phyloP scores from a whole-genome alignment of 2,888 invertebrate species.

The Eremobia ochroleuca region DNA sequence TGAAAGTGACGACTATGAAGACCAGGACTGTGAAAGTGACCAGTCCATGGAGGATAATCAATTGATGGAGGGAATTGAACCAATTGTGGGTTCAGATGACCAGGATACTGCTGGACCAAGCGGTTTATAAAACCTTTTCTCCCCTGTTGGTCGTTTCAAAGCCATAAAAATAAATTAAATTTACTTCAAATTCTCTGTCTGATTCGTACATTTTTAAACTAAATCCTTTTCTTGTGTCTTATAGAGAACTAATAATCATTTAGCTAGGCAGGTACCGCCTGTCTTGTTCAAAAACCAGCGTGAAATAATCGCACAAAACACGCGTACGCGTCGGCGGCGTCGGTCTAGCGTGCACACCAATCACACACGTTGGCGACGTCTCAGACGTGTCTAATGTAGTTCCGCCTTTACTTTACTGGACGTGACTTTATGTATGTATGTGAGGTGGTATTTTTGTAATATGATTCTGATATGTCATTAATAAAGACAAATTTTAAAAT shows the following conservation, averaged over 20 bases:
- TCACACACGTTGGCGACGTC: too few species aligned
- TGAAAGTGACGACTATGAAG: constrained; percentile 20
- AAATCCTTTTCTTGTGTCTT: constrained; percentile 26
- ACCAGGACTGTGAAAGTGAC: constrained; percentile 29
- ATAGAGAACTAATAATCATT: constrained; percentile 24
- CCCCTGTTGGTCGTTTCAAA: constrained; percentile 30
- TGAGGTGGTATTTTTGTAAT: too few species aligned
- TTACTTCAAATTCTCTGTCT: constrained; percentile 24
- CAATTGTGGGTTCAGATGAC: constrained; percentile 25
- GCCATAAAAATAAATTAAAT: constrained; percentile 28
- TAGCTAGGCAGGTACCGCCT: constrained; percentile 27
- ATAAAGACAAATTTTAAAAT: constrained; percentile 20
- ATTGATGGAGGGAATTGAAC: constrained; percentile 27
- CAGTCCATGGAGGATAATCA: constrained; percentile 28
- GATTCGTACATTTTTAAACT: constrained; percentile 21
- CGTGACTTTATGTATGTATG: too few species aligned
- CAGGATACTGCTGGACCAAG: constrained; percentile 26
- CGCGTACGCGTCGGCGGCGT: constrained; percentile 25
- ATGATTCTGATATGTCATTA: not conserved
- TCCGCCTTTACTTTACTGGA: too few species aligned
- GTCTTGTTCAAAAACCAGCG: constrained; percentile 31
- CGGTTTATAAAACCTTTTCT: not conserved
- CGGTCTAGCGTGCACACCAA: constrained; percentile 10
- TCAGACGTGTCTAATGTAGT: too few species aligned
- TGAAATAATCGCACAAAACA: constrained; percentile 22